phyloP scores from a whole-genome alignment of 2,797 vertebrate genomes.

The Notoglanidium macrostoma region DNA sequence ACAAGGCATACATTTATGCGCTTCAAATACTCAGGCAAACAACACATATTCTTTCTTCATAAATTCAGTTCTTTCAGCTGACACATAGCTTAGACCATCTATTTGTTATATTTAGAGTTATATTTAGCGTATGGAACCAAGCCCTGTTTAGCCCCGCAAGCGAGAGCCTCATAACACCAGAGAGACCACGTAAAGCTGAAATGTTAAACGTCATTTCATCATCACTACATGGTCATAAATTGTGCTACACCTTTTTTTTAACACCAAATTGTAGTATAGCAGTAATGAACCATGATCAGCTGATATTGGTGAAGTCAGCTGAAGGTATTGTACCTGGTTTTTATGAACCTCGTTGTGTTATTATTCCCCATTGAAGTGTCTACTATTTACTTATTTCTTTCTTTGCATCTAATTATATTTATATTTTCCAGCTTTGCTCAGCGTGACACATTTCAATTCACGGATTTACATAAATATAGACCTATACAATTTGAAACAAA shows the following conservation, averaged over 20 bases:
- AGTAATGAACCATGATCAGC: neutral
- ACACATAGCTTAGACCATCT: neutral
- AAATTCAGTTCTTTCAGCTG: neutral
- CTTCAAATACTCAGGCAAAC: neutral
- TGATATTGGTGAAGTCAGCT: neutral
- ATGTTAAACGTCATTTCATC: neutral
- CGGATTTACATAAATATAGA: neutral
- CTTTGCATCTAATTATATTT: too few species aligned
- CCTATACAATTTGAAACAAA: neutral
- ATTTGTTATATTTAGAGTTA: neutral
- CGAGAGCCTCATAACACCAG: neutral
- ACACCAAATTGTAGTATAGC: neutral
- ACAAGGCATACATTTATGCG: neutral
- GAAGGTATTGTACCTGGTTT: neutral
- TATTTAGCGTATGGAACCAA: too few species aligned
- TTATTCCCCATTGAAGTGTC: neutral
- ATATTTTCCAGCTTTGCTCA: neutral
- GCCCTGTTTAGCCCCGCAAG: constrained; percentile 56
- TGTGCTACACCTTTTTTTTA: neutral
- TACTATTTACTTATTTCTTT: neutral
- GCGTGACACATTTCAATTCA: neutral
- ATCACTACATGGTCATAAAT: neutral
- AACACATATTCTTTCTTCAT: neutral
- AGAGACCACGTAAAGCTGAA: neutral
- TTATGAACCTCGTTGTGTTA: neutral